Evolutionary conservation across 2,888 invertebrate species (phyloP).

Genomic region (Lumbricus terrestris): DNA sequence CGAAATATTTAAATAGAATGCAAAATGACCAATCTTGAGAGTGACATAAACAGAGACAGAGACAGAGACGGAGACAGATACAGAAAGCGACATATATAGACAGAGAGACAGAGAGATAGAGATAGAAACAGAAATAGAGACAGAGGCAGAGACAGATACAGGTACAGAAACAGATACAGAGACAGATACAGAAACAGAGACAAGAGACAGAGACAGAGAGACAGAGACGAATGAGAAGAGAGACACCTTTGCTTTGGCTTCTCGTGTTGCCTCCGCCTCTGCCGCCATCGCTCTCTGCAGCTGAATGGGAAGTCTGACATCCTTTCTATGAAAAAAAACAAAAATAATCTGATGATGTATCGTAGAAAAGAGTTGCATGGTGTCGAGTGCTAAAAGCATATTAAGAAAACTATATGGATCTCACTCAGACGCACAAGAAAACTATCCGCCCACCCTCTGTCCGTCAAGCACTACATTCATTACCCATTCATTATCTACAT

Average conservation of each 20-base stretch:
- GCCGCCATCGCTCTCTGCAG: conserved; percentile 53
- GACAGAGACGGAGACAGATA: no score
- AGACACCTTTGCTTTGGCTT: conserved; percentile 50
- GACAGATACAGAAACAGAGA: no score
- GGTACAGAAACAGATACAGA: no score
- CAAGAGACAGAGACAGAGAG: background rate
- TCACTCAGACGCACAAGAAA: background rate
- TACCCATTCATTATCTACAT: background rate
- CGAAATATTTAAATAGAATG: no score
- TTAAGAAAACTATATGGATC: background rate
- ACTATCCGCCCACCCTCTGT: background rate
- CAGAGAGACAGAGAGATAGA: no score
- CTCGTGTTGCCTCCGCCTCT: conserved; percentile 50
- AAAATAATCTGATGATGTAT: background rate
- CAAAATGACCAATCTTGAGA: no score
- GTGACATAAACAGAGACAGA: no score
- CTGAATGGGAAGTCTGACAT: conserved; percentile 49
- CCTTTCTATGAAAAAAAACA: conserved; percentile 43
- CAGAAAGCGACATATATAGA: no score
- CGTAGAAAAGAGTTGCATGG: background rate
- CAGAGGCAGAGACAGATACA: no score
- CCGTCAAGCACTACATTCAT: background rate
- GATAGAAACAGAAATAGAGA: no score
- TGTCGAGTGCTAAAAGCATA: background rate
- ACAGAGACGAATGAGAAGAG: background rate